phyloP scores from a whole-genome alignment of 2,888 invertebrate genomes.

The Aspidiotus rigidus region DNA sequence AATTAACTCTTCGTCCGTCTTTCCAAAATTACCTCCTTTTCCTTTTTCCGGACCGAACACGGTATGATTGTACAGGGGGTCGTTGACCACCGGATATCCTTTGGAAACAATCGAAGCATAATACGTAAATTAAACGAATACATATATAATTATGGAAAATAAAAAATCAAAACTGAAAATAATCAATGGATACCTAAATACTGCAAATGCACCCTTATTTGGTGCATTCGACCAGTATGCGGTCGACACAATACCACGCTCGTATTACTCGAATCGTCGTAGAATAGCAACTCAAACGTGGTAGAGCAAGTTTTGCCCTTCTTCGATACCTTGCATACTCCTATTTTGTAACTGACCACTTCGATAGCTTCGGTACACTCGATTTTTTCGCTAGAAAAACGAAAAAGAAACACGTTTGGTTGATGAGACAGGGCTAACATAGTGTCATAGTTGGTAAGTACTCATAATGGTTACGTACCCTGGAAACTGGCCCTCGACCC shows the following conservation, averaged over 20 bases:
- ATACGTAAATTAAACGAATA: not conserved
- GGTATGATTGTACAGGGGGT: conserved; percentile 90
- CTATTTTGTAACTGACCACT: conserved; percentile 89
- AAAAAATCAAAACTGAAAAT: not conserved
- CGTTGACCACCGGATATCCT: conserved; percentile 96
- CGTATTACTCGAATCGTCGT: conserved; percentile 62
- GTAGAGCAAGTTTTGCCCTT: conserved; percentile 90
- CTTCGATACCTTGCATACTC: conserved; percentile 85
- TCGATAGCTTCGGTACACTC: conserved; percentile 85
- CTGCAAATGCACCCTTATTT: conserved; percentile 96
- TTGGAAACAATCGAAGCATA: conserved; percentile 35
- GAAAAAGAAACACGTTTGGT: no score
- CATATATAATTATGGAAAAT: no score
- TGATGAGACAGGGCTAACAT: no score
- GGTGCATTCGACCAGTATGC: conserved; percentile 95
- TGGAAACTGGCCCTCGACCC: conserved; percentile 88
- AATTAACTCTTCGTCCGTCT: conserved; percentile 79
- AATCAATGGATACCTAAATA: conserved; percentile 65
- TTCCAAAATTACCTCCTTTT: conserved; percentile 77
- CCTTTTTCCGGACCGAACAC: conserved; percentile 92
- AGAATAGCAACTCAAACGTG: conserved; percentile 79
- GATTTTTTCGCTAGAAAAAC: conserved; percentile 57
- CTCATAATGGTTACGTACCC: conserved; percentile 43
- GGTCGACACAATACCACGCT: conserved; percentile 92
- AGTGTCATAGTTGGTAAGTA: no score